A percentile compares a stretch with the other conserved stretches of the same genome.
Conservation (phyloP, 1,140 invertebrate genomes). For the Antheraea pernyi region DNA sequence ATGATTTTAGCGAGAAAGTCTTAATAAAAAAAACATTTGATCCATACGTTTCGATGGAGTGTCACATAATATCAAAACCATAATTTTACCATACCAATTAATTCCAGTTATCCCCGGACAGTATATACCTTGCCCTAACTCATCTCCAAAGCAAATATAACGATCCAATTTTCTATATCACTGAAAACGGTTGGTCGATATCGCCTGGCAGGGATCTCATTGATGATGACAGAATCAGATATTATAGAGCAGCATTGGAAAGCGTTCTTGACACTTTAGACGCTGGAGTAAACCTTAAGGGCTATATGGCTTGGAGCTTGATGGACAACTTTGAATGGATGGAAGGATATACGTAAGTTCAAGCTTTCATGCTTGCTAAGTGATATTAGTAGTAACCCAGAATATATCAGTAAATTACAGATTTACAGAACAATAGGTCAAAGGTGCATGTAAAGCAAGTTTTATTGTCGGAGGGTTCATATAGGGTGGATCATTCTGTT, state of each 20-base stretch:
- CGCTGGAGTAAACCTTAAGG: constrained; percentile 83
- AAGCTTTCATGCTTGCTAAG: neutral
- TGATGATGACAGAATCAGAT: constrained; percentile 70
- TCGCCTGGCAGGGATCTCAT: constrained; percentile 54
- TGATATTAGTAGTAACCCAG: neutral
- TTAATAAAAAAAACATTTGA: too few species aligned
- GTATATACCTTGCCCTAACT: constrained; percentile 46
- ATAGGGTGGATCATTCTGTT: too few species aligned
- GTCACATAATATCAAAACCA: too few species aligned
- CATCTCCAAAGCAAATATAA: constrained; percentile 78
- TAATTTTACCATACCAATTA: neutral
- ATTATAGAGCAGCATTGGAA: constrained; percentile 59
- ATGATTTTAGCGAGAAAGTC: too few species aligned
- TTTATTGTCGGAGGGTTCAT: too few species aligned
- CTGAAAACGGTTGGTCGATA: constrained; percentile 80
- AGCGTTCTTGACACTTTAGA: constrained; percentile 83
- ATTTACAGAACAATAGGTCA: too few species aligned
- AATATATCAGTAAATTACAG: too few species aligned
- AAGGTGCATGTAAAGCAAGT: too few species aligned
- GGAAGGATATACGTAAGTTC: constrained; percentile 78
- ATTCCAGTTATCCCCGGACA: constrained; percentile 45
- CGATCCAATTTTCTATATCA: constrained; percentile 77
- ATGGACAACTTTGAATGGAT: constrained; percentile 74
- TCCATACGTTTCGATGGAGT: too few species aligned
- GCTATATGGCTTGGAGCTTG: constrained; percentile 51